A percentile compares a stretch with the other conserved stretches of the same genome.
These are phyloP conservation scores for Ichneumoninae sp. DNA, from an alignment of 2,888 invertebrate genomes.

Conservation along the genomic window DNA sequence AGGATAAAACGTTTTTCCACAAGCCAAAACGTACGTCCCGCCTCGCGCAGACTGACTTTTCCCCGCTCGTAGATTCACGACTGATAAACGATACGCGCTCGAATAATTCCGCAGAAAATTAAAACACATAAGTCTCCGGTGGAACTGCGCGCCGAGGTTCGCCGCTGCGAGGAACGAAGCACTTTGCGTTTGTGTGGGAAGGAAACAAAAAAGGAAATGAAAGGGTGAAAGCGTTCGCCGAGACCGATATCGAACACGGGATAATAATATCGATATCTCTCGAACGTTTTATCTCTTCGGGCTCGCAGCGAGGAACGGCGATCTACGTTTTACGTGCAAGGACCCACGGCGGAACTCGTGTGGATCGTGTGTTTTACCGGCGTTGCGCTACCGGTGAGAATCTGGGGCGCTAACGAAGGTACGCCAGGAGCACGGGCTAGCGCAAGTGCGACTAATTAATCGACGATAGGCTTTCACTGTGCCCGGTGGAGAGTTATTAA, in stretches of 20 bases:
- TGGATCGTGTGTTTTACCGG: constrained; percentile 4
- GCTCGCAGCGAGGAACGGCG: neutral
- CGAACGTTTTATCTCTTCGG: constrained; percentile 17
- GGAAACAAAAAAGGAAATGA: neutral
- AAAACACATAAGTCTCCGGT: constrained; percentile 63
- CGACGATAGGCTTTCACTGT: constrained; percentile 79
- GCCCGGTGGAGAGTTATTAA: constrained; percentile 79
- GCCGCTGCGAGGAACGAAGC: constrained; percentile 29
- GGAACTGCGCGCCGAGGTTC: constrained; percentile 7
- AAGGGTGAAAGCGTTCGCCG: constrained; percentile 25
- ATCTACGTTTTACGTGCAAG: constrained; percentile 28
- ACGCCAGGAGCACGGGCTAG: constrained; percentile 46
- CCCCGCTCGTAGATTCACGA: constrained; percentile 51
- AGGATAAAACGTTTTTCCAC: constrained; percentile 66
- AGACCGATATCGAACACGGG: constrained; percentile 18
- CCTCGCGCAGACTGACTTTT: constrained; percentile 38
- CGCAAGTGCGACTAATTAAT: constrained; percentile 80
- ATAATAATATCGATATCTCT: constrained; percentile 24
- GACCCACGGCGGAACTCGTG: neutral
- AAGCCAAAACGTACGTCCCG: constrained; percentile 54
- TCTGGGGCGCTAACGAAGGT: constrained; percentile 68
- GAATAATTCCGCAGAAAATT: constrained; percentile 65
- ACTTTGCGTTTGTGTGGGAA: neutral
- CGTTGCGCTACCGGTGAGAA: constrained; percentile 42
- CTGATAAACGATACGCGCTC: constrained; percentile 65